Percentiles rank a stretch among this genome's conserved stretches.
Evolutionary conservation across 2,888 invertebrate species (phyloP).

Genomic region (Sminthurides aquaticus): DNA sequence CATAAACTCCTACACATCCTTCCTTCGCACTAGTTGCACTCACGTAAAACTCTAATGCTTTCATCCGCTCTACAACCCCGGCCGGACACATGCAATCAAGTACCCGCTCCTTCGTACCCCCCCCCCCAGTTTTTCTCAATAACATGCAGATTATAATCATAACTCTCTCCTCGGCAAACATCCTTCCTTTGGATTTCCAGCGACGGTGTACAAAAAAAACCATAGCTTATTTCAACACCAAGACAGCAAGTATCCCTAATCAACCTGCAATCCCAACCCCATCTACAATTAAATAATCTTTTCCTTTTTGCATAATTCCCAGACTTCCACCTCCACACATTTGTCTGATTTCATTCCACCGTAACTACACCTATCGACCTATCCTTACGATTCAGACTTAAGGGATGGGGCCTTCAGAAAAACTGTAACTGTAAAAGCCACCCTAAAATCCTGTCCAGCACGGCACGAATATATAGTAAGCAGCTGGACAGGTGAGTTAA

Average conservation of each 20-base stretch:
- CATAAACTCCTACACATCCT: slow-evolving; percentile 11
- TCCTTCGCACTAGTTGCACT: neutral
- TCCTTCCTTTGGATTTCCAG: neutral
- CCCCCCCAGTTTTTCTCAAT: neutral
- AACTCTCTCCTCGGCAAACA: neutral
- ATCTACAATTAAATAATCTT: too few relatives aligned
- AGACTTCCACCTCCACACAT: neutral
- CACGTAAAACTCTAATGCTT: neutral
- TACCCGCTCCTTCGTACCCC: neutral
- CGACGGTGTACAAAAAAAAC: neutral
- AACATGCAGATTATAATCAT: neutral
- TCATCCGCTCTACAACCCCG: neutral
- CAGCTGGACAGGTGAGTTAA: too few relatives aligned
- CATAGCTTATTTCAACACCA: too few relatives aligned
- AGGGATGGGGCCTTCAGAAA: too few relatives aligned
- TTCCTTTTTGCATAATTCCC: neutral
- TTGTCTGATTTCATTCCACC: neutral
- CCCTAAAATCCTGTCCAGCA: too few relatives aligned
- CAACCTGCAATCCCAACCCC: too few relatives aligned
- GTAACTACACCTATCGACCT: neutral
- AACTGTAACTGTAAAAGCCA: too few relatives aligned
- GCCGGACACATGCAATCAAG: neutral
- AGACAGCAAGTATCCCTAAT: too few relatives aligned
- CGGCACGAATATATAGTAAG: too few relatives aligned
- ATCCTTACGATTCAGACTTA: too few relatives aligned